These are phyloP conservation scores for Emys orbicularis DNA, from an alignment of 2,797 vertebrate species.

Conservation along the genomic window DNA sequence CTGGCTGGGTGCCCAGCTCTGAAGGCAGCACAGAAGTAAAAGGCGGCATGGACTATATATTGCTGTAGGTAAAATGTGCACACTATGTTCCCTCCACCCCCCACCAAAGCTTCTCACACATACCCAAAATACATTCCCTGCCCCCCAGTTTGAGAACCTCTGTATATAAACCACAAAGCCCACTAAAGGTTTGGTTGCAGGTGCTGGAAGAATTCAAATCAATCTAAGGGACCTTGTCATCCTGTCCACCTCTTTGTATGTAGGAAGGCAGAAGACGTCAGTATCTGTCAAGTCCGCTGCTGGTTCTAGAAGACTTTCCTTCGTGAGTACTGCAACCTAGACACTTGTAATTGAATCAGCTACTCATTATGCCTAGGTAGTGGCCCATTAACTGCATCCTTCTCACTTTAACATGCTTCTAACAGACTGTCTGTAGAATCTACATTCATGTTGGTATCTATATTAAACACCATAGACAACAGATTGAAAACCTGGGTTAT, in stretches of 20 bases:
- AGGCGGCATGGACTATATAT: too few species aligned
- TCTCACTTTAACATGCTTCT: background rate
- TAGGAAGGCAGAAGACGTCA: background rate
- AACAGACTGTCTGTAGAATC: fast-evolving
- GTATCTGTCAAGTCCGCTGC: background rate
- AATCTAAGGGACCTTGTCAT: too few species aligned
- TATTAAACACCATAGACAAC: too few species aligned
- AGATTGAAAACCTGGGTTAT: background rate
- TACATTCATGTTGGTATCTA: background rate
- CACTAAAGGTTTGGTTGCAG: background rate
- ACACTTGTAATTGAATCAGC: background rate
- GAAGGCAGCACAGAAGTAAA: background rate
- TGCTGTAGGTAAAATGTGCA: too few species aligned
- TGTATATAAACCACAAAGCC: background rate
- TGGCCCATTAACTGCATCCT: background rate
- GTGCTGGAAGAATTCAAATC: background rate
- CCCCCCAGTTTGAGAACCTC: background rate
- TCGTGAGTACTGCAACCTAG: background rate
- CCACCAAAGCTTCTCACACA: background rate
- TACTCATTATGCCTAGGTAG: background rate
- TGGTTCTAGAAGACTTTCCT: background rate
- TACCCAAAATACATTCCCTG: too few species aligned
- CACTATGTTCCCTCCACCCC: too few species aligned
- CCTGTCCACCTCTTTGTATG: background rate
- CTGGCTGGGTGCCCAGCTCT: background rate